Base-by-base conservation (phyloP, 2,113 vertebrate species). In the Malaclemys terrapin region DNA sequence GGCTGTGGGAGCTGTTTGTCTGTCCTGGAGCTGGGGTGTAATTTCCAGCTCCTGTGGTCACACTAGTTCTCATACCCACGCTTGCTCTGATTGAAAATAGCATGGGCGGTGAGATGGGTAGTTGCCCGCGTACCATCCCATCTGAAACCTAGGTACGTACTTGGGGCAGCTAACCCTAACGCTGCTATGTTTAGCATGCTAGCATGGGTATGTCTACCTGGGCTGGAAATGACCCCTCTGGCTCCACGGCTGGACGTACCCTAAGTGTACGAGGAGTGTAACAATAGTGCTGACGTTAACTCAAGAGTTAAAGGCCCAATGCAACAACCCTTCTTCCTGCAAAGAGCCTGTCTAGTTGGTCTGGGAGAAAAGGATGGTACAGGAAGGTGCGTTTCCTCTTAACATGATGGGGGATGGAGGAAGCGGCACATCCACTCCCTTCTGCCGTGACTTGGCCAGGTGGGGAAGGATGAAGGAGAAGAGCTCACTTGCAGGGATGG, bases 391-490 rank as follows among this genome's bases (percentile, higher is more conserved):
- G 38, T 45, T 45, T 49, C 76, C 89, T 76, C 90, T 85, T 9
- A 0, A 2, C 31, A 59, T 12, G 4, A 1, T n/a, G 5, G 2
- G 1, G 10, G 8, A 4, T 76, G 84, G 81, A 27, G 80, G 85
- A 54, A 91, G 22, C 79, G 86, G 75, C 76, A 90, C 52, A 0
- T n/a, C 81, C 82, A 47, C 27, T 81, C 49, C 91, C 72, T 27
- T 27, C 9, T 3, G 90, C 88, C 81, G 59, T 13, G 38, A 2
- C 38, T 79, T 82, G 94, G 88, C 80, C 11, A 75, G 86, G 86
- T 57, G 88, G 65, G 92, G 94, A 79, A 56, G 82, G 91, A 35
- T 65, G 90, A 17, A 54, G 88, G 85, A 78, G 84, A 45, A 25
- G 10, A 52, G 25, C 29, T 45, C 16, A 3, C 56, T 47, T 25